phyloP scores from a whole-genome alignment of 2,797 vertebrate species.

The Cynodonichthys magdalenae region DNA sequence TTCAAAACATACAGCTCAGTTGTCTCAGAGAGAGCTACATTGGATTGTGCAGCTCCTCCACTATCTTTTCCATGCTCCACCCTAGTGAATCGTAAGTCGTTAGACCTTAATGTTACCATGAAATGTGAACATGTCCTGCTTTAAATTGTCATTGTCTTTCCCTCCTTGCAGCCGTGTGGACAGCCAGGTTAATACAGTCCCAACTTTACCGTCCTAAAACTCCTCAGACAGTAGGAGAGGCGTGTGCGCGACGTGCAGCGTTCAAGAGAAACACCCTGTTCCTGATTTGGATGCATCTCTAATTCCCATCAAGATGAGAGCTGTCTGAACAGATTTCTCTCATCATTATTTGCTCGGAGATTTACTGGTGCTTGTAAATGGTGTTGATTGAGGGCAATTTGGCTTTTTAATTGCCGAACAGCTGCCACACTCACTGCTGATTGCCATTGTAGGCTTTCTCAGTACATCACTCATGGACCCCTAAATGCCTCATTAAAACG shows the following conservation, averaged over 20 bases:
- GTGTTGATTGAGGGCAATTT: conserved; percentile 86
- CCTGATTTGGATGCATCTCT: conserved; percentile 76
- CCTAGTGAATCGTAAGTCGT: not conserved
- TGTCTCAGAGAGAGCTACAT: too few species aligned
- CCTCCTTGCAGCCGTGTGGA: conserved; percentile 35
- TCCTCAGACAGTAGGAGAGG: conserved; percentile 22
- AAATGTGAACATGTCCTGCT: conserved; percentile 23
- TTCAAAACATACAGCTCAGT: too few species aligned
- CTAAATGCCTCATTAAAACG: conserved; percentile 81
- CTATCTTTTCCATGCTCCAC: not conserved
- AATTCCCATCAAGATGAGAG: conserved; percentile 81
- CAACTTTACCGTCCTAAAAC: conserved; percentile 42
- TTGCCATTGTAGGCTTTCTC: conserved; percentile 83
- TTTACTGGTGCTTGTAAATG: conserved; percentile 83
- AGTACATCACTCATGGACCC: conserved; percentile 80
- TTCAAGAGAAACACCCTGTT: conserved; percentile 58
- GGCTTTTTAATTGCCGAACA: conserved; percentile 85
- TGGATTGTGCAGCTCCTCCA: not conserved
- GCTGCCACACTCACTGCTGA: conserved; percentile 82
- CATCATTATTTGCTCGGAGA: conserved; percentile 82
- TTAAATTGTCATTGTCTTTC: conserved; percentile 36
- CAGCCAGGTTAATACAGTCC: conserved; percentile 23
- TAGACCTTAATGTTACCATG: conserved; percentile 5
- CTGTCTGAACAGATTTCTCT: conserved; percentile 81
- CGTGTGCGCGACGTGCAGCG: conserved; percentile 23